Base-by-base conservation (phyloP, 2,888 invertebrate genomes). In the Salpingus planirostris region DNA sequence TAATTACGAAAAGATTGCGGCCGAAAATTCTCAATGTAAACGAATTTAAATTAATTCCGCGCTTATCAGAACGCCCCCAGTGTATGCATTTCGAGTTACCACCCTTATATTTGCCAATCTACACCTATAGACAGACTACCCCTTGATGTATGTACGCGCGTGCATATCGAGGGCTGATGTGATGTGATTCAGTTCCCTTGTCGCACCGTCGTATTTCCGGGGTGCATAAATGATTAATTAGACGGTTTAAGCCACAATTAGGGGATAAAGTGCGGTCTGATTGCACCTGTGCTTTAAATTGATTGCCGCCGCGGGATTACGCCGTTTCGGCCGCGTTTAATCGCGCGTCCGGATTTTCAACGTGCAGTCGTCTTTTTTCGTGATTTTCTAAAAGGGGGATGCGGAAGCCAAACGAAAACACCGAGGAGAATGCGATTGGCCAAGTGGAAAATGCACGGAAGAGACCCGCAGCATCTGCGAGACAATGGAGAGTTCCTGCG, bases 191-290 rank as follows among this genome's bases (percentile, higher is more conserved):
- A 24, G 32, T 27, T 38, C 36, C 36, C 36, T 33, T 36, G 43
- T 40, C 36, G 38, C 18, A 38, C 33, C 43, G 40, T 38, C 43
- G 40, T 34, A 31, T 15, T 40, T 36, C 24, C 38, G 44, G 54
- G 51, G 50, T 46, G 47, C 40, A 45, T 53, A 45, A 53, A 55
- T 56, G 57, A 57, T 56, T 55, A 56, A 57, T 55, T 50, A 47
- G 48, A 36, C 46, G 44, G 49, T 46, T 52, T 52, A 54, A 54
- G 48, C 47, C 44, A 44, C 51, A 49, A 55, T 55, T 54, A 52
- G 37, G 43, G 52, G 52, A 45, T 49, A 37, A 49, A 50, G 43
- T 49, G 48, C 29, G 50, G 46, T 41, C 44, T 41, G 38, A 42
- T 47, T 44, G 51, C 57, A 57, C 56, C 56, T 57, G 56, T 45